A percentile compares a stretch with the other conserved stretches of the same genome.
Conservation (phyloP, 2,888 invertebrate species). For the Steromphala cineraria region DNA sequence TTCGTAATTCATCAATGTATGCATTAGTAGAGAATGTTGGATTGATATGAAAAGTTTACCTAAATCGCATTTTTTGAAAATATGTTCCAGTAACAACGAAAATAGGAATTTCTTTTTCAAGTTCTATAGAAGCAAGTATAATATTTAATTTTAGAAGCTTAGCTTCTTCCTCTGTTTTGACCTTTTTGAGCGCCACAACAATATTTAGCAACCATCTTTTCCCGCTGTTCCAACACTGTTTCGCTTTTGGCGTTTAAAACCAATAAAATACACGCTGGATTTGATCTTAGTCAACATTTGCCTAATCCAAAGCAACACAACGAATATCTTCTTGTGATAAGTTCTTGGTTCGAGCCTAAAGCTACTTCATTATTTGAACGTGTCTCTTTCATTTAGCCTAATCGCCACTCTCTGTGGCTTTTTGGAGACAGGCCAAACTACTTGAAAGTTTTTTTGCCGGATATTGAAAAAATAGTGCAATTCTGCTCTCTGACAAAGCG, state of each 20-base stretch:
- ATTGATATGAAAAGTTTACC: too few relatives aligned
- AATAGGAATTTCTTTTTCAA: too few relatives aligned
- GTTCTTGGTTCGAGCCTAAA: background rate
- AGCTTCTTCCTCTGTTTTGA: too few relatives aligned
- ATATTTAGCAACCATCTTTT: too few relatives aligned
- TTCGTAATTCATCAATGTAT: too few relatives aligned
- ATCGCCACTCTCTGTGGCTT: background rate
- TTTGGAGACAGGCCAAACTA: background rate
- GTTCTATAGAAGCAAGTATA: too few relatives aligned
- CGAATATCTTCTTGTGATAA: background rate
- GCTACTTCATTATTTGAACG: background rate
- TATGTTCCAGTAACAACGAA: too few relatives aligned
- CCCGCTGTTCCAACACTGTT: too few relatives aligned
- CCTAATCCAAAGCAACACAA: slow-evolving; percentile 14
- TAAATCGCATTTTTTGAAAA: too few relatives aligned
- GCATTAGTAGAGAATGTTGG: too few relatives aligned
- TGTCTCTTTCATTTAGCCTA: slow-evolving; percentile 10
- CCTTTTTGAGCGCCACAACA: too few relatives aligned
- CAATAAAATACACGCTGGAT: slow-evolving; percentile 12
- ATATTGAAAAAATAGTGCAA: slow-evolving; percentile 9
- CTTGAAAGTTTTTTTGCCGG: slow-evolving; percentile 1
- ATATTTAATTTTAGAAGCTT: too few relatives aligned
- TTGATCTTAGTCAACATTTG: slow-evolving; percentile 8
- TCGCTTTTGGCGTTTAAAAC: background rate
- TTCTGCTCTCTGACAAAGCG: background rate